phyloP scores from a whole-genome alignment of 92 coral and sea anemone species.

The Umimayanthus kanabou region DNA sequence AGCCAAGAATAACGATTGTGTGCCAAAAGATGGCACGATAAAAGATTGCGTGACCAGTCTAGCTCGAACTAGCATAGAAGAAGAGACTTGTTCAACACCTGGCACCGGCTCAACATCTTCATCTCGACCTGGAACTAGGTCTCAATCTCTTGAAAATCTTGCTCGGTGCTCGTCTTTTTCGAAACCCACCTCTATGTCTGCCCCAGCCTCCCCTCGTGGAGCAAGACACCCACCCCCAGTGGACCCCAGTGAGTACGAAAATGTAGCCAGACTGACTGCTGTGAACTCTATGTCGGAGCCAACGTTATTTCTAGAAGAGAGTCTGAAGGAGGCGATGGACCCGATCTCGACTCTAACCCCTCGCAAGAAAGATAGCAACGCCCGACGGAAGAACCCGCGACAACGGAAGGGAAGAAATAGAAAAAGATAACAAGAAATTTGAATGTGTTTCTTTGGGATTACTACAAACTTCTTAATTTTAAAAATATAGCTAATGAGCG shows the following conservation, averaged over 20 bases:
- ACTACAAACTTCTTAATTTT: neutral
- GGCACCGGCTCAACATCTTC: conserved; percentile 51
- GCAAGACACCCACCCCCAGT: conserved; percentile 82
- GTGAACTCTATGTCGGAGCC: conserved; percentile 92
- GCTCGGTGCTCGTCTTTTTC: neutral
- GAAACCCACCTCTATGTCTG: conserved; percentile 70
- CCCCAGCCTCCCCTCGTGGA: conserved; percentile 99
- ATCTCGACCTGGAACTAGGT: conserved; percentile 62
- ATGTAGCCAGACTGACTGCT: conserved; percentile 51
- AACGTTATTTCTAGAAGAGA: conserved; percentile 63
- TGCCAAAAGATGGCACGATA: conserved; percentile 20
- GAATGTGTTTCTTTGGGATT: neutral
- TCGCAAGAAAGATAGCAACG: conserved; percentile 49
- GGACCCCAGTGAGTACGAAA: conserved; percentile 61
- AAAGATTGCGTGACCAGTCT: conserved; percentile 31
- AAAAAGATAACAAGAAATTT: conserved; percentile 23
- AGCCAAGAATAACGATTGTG: conserved; percentile 2
- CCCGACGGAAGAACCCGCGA: conserved; percentile 37
- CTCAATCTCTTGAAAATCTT: conserved; percentile 68
- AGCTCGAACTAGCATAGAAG: neutral
- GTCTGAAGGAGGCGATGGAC: conserved; percentile 41
- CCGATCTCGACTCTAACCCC: conserved; percentile 18
- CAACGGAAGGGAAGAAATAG: conserved; percentile 52
- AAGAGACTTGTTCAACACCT: conserved; percentile 28
- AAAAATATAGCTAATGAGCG: neutral